Base-by-base conservation (phyloP, 2,888 invertebrate genomes). In the Xiphydria camelus region DNA sequence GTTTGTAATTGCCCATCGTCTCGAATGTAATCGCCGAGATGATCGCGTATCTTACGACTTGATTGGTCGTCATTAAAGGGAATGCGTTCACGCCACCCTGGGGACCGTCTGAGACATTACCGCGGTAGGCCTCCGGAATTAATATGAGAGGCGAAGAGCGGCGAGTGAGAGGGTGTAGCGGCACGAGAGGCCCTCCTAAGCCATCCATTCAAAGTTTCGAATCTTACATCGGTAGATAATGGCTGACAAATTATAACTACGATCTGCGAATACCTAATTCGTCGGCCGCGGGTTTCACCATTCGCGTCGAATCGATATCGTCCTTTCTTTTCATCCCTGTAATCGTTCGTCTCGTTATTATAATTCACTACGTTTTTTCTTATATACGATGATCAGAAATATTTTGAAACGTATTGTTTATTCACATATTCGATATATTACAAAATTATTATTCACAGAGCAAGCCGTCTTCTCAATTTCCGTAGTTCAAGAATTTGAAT, bases 21-120 rank as follows among this genome's bases (percentile, higher is more conserved):
- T n/a, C n/a, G n/a, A n/a, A 22, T 54, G 64, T 70, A 71, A 73
- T 72, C 71, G 66, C 44, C 20, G 57, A 68, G 71, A 69, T 70
- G 70, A 73, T 73, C 70, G 70, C 64, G 61, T 63, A 70, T 71
- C 70, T 70, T 62, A 66, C 62, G 62, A 61, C 69, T 66, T 64
- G 70, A 73, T 73, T 70, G 72, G 66, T 53, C 57, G 68, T 71
- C 69, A 69, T 73, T 73, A 72, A 70, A 70, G 65, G 60, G 64
- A 72, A 73, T 64, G 72, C 70, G 62, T 73, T 73, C 61, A 73
- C 59, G 59, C 56, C 60, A 63, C 73, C 68, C 70, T 39, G 23
- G 72, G 67, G 72, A 72, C 51, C 52, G 43, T 38, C 39, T 26
- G 59, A 59, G 57, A 63, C 66, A 66, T 70, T 67, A 67, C 58